Conservation (phyloP, 2,888 invertebrate genomes). For the Pyrrhia umbra region DNA sequence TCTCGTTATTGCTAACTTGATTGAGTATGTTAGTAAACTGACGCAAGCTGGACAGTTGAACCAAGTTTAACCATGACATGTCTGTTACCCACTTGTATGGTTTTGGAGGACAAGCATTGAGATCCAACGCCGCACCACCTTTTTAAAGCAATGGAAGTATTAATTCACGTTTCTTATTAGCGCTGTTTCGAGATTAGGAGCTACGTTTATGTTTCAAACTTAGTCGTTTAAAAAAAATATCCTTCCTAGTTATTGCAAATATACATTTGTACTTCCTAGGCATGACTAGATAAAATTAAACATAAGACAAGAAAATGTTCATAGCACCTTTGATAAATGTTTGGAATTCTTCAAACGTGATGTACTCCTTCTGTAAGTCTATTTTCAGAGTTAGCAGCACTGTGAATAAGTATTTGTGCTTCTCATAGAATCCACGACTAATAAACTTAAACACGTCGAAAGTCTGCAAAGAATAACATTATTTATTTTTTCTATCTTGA, state of each 20-base stretch:
- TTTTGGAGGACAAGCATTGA: conserved; percentile 95
- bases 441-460: conserved; percentile 95
- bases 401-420: conserved; percentile 96
- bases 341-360: conserved; percentile 95
- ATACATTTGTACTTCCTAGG: too few species aligned
- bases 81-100: conserved; percentile 96
- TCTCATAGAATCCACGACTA: conserved; percentile 95
- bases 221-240: too few species aligned
- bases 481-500: too few species aligned
- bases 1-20: conserved; percentile 92
- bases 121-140: conserved; percentile 96
- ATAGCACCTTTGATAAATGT: conserved; percentile 93
- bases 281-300: neutral
- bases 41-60: conserved; percentile 92
- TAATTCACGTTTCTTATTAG: too few species aligned
- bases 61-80: conserved; percentile 96
- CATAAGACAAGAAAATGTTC: neutral
- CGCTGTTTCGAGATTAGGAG: too few species aligned
- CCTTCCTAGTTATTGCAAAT: too few species aligned
- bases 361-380: conserved; percentile 92
- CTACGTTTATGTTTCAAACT: too few species aligned
- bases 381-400: conserved; percentile 95
- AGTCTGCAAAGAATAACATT: conserved; percentile 80
- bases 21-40: conserved; percentile 92
- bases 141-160: conserved; percentile 17